Evolutionary conservation across 2,888 invertebrate genomes (phyloP).

Genomic region (Drosophila fulvimacula): DNA sequence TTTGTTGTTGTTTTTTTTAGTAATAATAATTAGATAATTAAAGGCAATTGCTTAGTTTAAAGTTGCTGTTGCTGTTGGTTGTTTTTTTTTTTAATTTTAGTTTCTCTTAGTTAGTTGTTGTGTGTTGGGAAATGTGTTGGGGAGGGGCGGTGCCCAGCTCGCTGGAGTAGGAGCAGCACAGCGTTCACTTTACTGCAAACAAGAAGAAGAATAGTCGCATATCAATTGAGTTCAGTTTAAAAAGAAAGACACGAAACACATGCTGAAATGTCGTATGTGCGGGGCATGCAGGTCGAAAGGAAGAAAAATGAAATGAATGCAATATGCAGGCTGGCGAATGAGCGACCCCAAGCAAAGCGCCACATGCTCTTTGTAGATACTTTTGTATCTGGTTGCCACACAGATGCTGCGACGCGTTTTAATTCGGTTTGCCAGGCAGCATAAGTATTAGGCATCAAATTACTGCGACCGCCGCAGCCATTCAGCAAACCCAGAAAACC

Average conservation of each 20-base stretch:
- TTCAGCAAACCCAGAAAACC: slow-evolving; percentile 77
- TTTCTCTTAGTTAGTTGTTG: slow-evolving; percentile 49
- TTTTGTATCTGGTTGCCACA: slow-evolving; percentile 56
- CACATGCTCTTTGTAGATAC: slow-evolving; percentile 39
- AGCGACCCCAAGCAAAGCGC: slow-evolving; percentile 46
- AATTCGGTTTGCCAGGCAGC: slow-evolving; percentile 47
- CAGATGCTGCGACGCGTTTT: slow-evolving; percentile 36
- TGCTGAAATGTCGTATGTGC: slow-evolving; percentile 25
- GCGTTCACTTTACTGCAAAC: slow-evolving; percentile 79
- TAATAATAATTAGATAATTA: slow-evolving; percentile 29
- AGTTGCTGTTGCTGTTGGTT: slow-evolving; percentile 20
- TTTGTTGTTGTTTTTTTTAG: slow-evolving; percentile 10
- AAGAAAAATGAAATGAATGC: slow-evolving; percentile 42
- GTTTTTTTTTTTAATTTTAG: slow-evolving; percentile 41
- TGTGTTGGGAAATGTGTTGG: slow-evolving; percentile 31
- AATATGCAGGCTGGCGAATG: slow-evolving; percentile 34
- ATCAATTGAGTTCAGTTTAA: slow-evolving; percentile 46
- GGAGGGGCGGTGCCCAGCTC: slow-evolving; percentile 23
- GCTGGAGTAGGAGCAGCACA: slow-evolving; percentile 30
- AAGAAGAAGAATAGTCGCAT: slow-evolving; percentile 60
- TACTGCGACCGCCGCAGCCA: slow-evolving; percentile 65
- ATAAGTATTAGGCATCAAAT: slow-evolving; percentile 65
- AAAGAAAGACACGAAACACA: slow-evolving; percentile 7
- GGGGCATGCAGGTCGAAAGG: slow-evolving; percentile 13
- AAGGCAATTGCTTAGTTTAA: slow-evolving; percentile 36